These are phyloP conservation scores for Stomorhina lunata DNA, from an alignment of 2,888 invertebrate genomes.

Conservation along the genomic window DNA sequence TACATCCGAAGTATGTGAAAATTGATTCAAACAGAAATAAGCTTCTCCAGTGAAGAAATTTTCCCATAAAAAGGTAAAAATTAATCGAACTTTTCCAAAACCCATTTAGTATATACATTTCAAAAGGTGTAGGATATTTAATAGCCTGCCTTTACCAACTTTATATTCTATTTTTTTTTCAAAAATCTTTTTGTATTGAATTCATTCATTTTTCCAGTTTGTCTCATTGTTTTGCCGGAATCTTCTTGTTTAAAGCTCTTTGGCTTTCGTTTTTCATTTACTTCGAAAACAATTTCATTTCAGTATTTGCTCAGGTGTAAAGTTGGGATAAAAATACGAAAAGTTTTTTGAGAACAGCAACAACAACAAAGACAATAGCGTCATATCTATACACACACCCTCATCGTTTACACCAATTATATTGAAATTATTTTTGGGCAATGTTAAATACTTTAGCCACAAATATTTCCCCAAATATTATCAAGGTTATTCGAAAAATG, in stretches of 20 bases:
- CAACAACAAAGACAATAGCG: too few species aligned
- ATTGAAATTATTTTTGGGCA: neutral
- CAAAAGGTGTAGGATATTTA: too few species aligned
- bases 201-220: constrained; percentile 13
- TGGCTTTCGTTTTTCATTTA: neutral
- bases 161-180: too few species aligned
- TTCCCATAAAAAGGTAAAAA: too few species aligned
- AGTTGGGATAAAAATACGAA: constrained; percentile 49
- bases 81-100: too few species aligned
- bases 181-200: neutral
- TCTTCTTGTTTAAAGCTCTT: constrained; percentile 15
- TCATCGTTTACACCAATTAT: neutral
- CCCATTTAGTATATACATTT: too few species aligned
- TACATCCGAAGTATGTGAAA: too few species aligned
- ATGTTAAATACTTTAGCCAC: neutral
- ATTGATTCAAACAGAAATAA: too few species aligned
- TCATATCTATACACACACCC: neutral
- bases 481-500: constrained; percentile 9
- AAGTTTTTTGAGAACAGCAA: constrained; percentile 11
- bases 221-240: constrained; percentile 20
- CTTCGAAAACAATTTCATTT: constrained; percentile 25
- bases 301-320: constrained; percentile 56
- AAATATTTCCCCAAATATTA: neutral
- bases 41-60: too few species aligned
- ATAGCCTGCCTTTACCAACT: too few species aligned